These are phyloP conservation scores for Lates calcarifer DNA, from an alignment of 2,113 vertebrate genomes.

Conservation along the genomic window DNA sequence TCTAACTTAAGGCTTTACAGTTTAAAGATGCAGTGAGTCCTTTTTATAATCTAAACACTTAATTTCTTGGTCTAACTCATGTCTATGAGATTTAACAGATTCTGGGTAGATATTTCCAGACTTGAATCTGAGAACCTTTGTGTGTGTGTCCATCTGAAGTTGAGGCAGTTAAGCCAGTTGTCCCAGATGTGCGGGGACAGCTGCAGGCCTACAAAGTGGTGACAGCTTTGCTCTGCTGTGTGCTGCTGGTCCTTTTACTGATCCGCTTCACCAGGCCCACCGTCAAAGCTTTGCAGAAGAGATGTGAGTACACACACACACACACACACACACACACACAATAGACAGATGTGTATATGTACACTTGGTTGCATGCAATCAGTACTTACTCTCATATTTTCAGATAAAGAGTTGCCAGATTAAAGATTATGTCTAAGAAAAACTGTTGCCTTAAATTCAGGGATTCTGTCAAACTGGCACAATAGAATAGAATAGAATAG, in stretches of 20 bases:
- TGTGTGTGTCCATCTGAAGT: slow-evolving; percentile 3
- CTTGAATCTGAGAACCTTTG: not conserved
- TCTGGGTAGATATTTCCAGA: not conserved
- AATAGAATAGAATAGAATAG: not conserved
- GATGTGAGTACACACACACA: slow-evolving; percentile 71
- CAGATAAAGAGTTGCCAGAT: slow-evolving; percentile 48
- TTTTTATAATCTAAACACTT: too few relatives aligned
- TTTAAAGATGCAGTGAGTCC: too few relatives aligned
- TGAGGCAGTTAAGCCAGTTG: not conserved
- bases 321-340: slow-evolving; percentile 33
- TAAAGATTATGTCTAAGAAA: slow-evolving; percentile 42
- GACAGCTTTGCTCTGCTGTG: slow-evolving; percentile 67
- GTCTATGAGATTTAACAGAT: too few relatives aligned
- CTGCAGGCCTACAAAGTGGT: slow-evolving; percentile 71
- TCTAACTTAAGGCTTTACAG: too few relatives aligned
- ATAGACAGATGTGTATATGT: not conserved
- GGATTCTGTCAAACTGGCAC: slow-evolving; percentile 2
- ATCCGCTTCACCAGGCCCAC: slow-evolving; percentile 71
- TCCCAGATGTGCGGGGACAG: slow-evolving; percentile 23
- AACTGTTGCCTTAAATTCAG: slow-evolving; percentile 5
- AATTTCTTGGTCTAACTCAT: too few relatives aligned
- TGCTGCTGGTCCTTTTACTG: slow-evolving; percentile 71
- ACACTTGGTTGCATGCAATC: not conserved
- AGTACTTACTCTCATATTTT: slow-evolving; percentile 19
- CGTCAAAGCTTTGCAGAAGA: slow-evolving; percentile 71